These are phyloP conservation scores for Chaetogeoica ovagalla DNA, from an alignment of 2,888 invertebrate species.

Conservation along the genomic window DNA sequence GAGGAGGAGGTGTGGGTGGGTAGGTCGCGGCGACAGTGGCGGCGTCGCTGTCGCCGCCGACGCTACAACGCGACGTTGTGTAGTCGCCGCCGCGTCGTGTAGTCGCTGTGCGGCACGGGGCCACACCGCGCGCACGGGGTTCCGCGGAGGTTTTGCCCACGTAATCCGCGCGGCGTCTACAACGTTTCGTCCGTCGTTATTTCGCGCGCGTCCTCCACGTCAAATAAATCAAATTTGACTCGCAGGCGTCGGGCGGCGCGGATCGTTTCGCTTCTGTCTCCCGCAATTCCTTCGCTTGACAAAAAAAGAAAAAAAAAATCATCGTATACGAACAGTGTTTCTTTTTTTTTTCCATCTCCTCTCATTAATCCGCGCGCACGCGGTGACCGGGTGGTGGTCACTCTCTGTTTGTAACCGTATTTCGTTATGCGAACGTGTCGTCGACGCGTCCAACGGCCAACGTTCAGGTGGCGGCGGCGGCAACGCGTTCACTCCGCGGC, in stretches of 20 bases:
- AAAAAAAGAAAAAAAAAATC: too few species aligned
- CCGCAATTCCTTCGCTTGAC: too few species aligned
- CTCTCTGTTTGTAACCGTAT: too few species aligned
- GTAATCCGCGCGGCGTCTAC: background rate
- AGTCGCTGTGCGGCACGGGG: slow-evolving; percentile 45
- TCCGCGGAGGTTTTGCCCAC: background rate
- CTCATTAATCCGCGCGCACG: background rate
- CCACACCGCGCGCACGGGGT: slow-evolving; percentile 30
- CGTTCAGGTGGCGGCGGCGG: background rate
- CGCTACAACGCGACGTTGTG: background rate
- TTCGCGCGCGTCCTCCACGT: background rate
- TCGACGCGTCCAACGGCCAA: background rate
- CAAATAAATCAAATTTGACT: background rate
- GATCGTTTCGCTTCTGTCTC: too few species aligned
- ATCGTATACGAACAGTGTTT: too few species aligned
- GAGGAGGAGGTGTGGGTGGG: background rate
- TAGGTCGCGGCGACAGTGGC: background rate
- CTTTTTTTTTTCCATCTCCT: background rate
- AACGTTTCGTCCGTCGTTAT: background rate
- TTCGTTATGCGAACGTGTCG: slow-evolving; percentile 3
- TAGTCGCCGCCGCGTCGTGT: slow-evolving; percentile 1
- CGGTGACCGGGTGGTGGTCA: background rate
- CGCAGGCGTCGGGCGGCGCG: background rate
- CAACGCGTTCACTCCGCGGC: slow-evolving; percentile 13
- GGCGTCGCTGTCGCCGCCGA: slow-evolving; percentile 4